Evolutionary conservation across 2,113 vertebrate species (phyloP).

Genomic region (Paraplagusia blochii): DNA sequence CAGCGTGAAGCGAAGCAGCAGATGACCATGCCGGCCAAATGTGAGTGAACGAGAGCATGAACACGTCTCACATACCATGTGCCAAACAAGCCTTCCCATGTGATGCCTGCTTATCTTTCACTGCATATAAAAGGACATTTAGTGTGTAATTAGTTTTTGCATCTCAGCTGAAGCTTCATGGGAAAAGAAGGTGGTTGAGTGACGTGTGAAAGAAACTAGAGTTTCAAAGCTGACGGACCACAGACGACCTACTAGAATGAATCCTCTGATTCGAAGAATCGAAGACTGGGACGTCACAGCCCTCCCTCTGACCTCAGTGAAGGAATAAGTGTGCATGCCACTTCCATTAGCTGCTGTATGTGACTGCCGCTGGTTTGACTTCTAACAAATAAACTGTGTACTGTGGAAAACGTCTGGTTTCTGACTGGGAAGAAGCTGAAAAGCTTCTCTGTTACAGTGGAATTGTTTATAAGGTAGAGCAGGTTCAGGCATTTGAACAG

Average conservation of each 20-base stretch:
- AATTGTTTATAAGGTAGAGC: no score
- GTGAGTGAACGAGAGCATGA: conserved; percentile 29
- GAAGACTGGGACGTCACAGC: not conserved
- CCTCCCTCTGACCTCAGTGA: not conserved
- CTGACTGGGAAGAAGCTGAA: no score
- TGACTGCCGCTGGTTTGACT: conserved; percentile 44
- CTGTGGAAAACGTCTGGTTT: conserved; percentile 1
- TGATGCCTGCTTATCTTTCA: conserved; percentile 55
- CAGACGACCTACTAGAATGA: no score
- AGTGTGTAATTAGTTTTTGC: conserved; percentile 8
- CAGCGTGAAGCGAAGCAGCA: conserved; percentile 23
- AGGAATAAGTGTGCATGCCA: conserved; percentile 32
- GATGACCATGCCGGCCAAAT: conserved; percentile 46
- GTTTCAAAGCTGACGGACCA: no score
- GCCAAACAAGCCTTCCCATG: conserved; percentile 29
- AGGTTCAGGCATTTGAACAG: no score
- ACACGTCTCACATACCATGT: conserved; percentile 23
- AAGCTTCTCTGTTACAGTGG: no score
- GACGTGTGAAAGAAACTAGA: no score
- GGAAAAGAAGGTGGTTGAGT: no score
- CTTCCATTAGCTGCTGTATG: conserved; percentile 30
- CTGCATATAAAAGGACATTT: conserved; percentile 14
- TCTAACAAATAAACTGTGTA: conserved; percentile 57
- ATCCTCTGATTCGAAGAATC: not conserved
- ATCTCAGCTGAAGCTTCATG: no score